Evolutionary conservation across 2,888 invertebrate genomes (phyloP).

Genomic region (Leptopilina syphax): DNA sequence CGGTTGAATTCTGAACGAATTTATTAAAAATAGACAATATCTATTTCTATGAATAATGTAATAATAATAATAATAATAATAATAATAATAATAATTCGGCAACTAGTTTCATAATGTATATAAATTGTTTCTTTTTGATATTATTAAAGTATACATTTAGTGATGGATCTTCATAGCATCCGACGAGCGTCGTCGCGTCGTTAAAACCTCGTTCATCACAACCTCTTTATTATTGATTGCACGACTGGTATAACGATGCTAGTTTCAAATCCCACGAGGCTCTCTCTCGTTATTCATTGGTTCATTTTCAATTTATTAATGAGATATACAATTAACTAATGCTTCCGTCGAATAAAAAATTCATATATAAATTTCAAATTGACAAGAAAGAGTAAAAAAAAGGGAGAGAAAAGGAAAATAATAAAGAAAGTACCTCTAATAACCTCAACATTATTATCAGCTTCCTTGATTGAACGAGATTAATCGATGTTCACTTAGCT

Average conservation of each 20-base stretch:
- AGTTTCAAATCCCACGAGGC: constrained; percentile 16
- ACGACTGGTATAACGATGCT: background rate
- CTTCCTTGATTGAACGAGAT: background rate
- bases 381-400: background rate
- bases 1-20: too few species aligned
- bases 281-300: constrained; percentile 10
- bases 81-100: too few species aligned
- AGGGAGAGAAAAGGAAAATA: too few species aligned
- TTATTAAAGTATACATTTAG: background rate
- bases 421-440: background rate
- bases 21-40: too few species aligned
- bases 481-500: too few species aligned
- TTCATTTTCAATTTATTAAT: constrained; percentile 34
- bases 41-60: too few species aligned
- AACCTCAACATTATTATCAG: background rate
- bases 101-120: background rate
- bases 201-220: constrained; percentile 34
- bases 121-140: background rate
- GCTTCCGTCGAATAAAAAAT: background rate
- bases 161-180: background rate
- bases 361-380: background rate
- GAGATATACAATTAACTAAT: constrained; percentile 34
- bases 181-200: background rate
- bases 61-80: too few species aligned
- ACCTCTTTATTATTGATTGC: constrained; percentile 33